phyloP scores from a whole-genome alignment of 2,888 invertebrate species.

The Coelopa pilipes region DNA sequence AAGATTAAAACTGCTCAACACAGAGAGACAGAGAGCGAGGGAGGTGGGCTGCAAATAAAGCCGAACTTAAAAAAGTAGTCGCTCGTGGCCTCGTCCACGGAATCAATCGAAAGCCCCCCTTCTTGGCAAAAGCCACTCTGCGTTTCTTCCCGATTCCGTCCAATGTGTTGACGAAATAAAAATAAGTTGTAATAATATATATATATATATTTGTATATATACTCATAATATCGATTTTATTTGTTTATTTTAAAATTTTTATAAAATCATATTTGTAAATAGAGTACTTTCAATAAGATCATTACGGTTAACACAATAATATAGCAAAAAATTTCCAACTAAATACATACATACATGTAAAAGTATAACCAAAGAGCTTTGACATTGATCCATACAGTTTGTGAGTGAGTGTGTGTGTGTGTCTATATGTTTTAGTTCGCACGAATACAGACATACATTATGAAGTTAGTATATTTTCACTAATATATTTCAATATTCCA shows the following conservation, averaged over 20 bases:
- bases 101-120: too few relatives aligned
- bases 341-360: background rate
- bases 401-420: background rate
- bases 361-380: slow-evolving; percentile 12
- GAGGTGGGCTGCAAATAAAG: too few relatives aligned
- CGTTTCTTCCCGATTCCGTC: too few relatives aligned
- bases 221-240: background rate
- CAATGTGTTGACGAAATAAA: too few relatives aligned
- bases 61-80: too few relatives aligned
- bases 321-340: background rate
- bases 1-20: too few relatives aligned
- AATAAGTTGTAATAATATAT: too few relatives aligned
- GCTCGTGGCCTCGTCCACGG: too few relatives aligned
- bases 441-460: slow-evolving; percentile 37
- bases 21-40: too few relatives aligned
- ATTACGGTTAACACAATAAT: slow-evolving; percentile 7
- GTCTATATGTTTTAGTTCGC: background rate
- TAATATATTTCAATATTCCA: slow-evolving; percentile 47
- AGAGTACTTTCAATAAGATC: background rate
- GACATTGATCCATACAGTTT: slow-evolving; percentile 34
- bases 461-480: slow-evolving; percentile 37
- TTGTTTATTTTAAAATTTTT: slow-evolving; percentile 9
- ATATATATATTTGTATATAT: too few relatives aligned
- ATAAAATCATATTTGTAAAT: slow-evolving; percentile 4
- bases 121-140: too few relatives aligned